Evolutionary conservation across 1,140 invertebrate species (phyloP).

Genomic region (Manduca sexta): DNA sequence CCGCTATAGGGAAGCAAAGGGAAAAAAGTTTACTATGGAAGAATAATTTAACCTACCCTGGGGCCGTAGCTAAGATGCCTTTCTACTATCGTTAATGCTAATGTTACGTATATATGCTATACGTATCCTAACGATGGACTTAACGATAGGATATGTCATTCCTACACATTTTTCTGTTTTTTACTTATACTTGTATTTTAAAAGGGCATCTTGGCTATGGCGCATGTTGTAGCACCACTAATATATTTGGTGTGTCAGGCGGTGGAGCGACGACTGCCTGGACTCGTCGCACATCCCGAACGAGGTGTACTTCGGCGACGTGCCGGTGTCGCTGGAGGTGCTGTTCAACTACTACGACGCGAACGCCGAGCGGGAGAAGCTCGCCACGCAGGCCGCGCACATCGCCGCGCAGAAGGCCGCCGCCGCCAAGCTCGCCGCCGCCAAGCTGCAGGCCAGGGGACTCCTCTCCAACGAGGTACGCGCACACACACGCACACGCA

Average conservation of each 20-base stretch:
- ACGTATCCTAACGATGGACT: too few relatives aligned
- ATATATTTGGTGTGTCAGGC: conserved; percentile 49
- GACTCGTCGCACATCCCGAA: conserved; percentile 71
- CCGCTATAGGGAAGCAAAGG: too few relatives aligned
- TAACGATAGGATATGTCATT: too few relatives aligned
- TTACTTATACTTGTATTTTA: too few relatives aligned
- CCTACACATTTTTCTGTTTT: too few relatives aligned
- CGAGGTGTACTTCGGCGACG: conserved; percentile 71
- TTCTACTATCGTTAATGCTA: too few relatives aligned
- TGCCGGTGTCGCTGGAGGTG: conserved; percentile 63
- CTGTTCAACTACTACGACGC: conserved; percentile 71
- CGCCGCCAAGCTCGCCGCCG: conserved; percentile 52
- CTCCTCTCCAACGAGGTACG: conserved; percentile 37
- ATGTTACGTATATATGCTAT: too few relatives aligned
- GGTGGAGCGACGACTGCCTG: conserved; percentile 70
- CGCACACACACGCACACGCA: background rate
- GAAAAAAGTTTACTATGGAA: too few relatives aligned
- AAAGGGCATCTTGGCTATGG: too few relatives aligned
- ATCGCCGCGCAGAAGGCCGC: conserved; percentile 63
- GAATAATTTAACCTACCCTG: too few relatives aligned
- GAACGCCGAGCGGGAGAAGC: conserved; percentile 59
- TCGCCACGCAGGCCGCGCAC: conserved; percentile 56
- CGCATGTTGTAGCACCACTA: too few relatives aligned
- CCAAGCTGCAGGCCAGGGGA: conserved; percentile 39
- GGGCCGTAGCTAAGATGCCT: too few relatives aligned